Evolutionary conservation across 1,140 invertebrate species (phyloP), one percentile per base, ranked within the genome.

Genomic region (Musca domestica): DNA sequence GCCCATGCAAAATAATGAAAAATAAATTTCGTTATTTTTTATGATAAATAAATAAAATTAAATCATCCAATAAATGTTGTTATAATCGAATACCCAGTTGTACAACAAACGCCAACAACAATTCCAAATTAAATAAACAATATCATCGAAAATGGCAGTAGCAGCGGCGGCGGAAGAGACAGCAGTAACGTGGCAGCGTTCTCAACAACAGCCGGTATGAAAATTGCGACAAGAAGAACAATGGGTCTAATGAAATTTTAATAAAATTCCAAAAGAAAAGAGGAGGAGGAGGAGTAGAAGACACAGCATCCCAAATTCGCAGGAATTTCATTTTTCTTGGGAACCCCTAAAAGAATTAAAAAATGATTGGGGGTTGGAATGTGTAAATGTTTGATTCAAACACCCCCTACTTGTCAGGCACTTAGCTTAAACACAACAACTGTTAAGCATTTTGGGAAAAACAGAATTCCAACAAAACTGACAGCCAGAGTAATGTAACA

Each of bases 61-160:
- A 61, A 61, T 61, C 56, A 61, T 61, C 56, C 56, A 61, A 61
- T 61, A 61, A 61, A 61, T 61, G 27, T 61, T 61, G n/a, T 61
- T 61, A 61, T 61, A 61, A 61, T 61, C 27, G 56, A 61, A 61
- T 61, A 27, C 56, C 56, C 27, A 61, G 52, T 61, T 17, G 27
- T 20, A 61, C 17, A 61, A 19, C 27, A 61, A 17, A 15, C 27
- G 27, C n/a, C 23, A 56, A 56, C 23, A 56, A 58, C 15, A 34
- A 20, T 12, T 10, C 10, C 34, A 41, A 10, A 41, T 41, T 41
- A 41, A 41, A 41, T 41, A 41, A 41, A 41, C 10, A 41, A 41
- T 41, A 41, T 7, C 34, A 41, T 41, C 34, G 10, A 41, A 41
- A 41, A 10, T 10, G 4, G 34, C 10, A 41, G 34, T 10, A 41